These are phyloP conservation scores for Thalassophryne amazonica DNA, from an alignment of 2,797 vertebrate species.

Conservation along the genomic window DNA sequence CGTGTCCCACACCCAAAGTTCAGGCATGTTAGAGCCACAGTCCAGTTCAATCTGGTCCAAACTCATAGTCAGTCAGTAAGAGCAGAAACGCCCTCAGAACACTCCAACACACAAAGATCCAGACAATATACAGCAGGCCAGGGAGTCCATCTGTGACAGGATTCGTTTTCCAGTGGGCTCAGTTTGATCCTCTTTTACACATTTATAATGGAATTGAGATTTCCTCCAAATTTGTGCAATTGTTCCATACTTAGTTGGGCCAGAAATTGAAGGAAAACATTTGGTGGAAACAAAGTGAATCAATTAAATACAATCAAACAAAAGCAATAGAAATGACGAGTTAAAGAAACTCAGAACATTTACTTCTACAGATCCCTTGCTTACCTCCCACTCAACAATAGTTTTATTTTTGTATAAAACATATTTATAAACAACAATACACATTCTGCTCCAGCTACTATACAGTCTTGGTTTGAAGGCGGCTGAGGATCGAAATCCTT, in stretches of 20 bases:
- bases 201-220: constrained; percentile 49
- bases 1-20: constrained; percentile 23
- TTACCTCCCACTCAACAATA: constrained; percentile 77
- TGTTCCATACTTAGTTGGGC: constrained; percentile 46
- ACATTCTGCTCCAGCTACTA: constrained; percentile 81
- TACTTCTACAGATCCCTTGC: constrained; percentile 78
- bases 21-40: constrained; percentile 29
- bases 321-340: constrained; percentile 51
- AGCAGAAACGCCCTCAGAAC: constrained; percentile 31
- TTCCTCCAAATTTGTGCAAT: constrained; percentile 67
- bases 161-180: constrained; percentile 37
- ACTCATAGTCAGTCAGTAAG: constrained; percentile 39
- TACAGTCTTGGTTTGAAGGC: constrained; percentile 75
- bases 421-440: constrained; percentile 90
- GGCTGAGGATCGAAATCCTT: constrained; percentile 50
- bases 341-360: constrained; percentile 68
- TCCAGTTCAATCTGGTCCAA: constrained; percentile 41
- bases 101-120: constrained; percentile 15
- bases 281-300: constrained; percentile 62
- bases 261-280: constrained; percentile 34
- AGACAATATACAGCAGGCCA: constrained; percentile 55
- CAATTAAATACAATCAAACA: constrained; percentile 65
- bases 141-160: constrained; percentile 28
- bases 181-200: constrained; percentile 46
- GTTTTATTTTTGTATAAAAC: constrained; percentile 84